Conservation (phyloP, 2,888 invertebrate species). For the Girardia tigrina region DNA sequence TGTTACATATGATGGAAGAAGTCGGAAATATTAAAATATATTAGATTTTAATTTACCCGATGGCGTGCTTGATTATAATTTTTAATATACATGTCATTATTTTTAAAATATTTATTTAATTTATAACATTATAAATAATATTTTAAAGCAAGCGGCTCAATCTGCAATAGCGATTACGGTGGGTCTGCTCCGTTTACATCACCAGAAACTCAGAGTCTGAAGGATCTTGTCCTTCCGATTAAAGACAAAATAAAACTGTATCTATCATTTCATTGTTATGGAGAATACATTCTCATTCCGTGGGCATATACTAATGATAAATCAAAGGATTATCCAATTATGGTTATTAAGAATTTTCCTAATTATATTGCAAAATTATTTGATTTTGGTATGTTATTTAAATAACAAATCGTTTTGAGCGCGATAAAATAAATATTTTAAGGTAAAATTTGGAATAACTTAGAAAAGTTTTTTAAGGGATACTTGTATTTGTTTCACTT, state of each 20-base stretch:
- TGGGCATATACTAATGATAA: not conserved
- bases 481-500: too few species aligned
- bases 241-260: not conserved
- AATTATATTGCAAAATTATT: too few species aligned
- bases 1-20: too few species aligned
- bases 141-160: not conserved
- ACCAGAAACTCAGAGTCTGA: not conserved
- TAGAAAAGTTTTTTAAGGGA: not conserved
- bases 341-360: too few species aligned
- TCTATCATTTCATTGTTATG: not conserved
- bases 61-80: not conserved
- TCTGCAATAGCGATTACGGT: not conserved
- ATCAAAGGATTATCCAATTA: not conserved
- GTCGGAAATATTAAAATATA: too few species aligned
- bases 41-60: not conserved
- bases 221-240: not conserved
- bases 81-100: not conserved
- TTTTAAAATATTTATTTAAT: not conserved
- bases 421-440: not conserved
- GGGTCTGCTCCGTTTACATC: not conserved
- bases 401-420: not conserved
- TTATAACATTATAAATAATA: not conserved
- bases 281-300: not conserved
- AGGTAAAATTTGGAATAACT: not conserved
- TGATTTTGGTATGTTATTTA: too few species aligned